Base-by-base conservation (phyloP, 1,140 invertebrate species). In the Papilio glaucus region DNA sequence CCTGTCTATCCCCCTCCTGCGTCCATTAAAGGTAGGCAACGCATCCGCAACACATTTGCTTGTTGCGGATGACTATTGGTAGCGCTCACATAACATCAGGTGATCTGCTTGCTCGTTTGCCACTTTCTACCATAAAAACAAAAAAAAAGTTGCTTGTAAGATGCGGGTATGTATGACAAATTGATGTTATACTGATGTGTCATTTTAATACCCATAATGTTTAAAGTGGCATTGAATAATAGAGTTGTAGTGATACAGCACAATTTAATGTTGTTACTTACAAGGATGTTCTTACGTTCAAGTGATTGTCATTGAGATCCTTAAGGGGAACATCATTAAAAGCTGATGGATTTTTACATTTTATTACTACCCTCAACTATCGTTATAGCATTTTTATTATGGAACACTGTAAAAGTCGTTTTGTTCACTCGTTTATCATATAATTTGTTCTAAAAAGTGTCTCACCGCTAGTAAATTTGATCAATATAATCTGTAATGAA, bases 111-210 rank as follows among this genome's bases (percentile, higher is more conserved):
- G n/a, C n/a, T n/a, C n/a, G n/a, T n/a, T n/a, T n/a, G n/a, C n/a
- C n/a, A n/a, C n/a, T n/a, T n/a, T n/a, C n/a, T n/a, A n/a, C n/a
- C n/a, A n/a, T n/a, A n/a, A n/a, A n/a, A n/a, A n/a, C n/a, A n/a
- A n/a, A n/a, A n/a, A n/a, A n/a, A n/a, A n/a, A 53, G 49, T 53
- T 24, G 8, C 49, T 24, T 10, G n/a, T n/a, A 78, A 82, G 83
- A 91, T 91, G 88, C 88, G 88, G 88, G 88, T 81, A 53, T 78
- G 2, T 49, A 53, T 86, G 89, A 90, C 88, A 91, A 91, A 90
- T 88, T 86, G 86, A 86, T 82, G 76, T 75, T 72, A 77, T 73
- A 79, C 82, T 86, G 83, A 88, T 82, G 72, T 72, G 77, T 79
- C 80, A 69, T 82, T 87, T 88, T 82, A 82, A 81, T 78, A 72